Percentiles rank a stretch among this genome's conserved stretches.
Conservation (phyloP, 2,888 invertebrate genomes). For the Mallateleia sp. region DNA sequence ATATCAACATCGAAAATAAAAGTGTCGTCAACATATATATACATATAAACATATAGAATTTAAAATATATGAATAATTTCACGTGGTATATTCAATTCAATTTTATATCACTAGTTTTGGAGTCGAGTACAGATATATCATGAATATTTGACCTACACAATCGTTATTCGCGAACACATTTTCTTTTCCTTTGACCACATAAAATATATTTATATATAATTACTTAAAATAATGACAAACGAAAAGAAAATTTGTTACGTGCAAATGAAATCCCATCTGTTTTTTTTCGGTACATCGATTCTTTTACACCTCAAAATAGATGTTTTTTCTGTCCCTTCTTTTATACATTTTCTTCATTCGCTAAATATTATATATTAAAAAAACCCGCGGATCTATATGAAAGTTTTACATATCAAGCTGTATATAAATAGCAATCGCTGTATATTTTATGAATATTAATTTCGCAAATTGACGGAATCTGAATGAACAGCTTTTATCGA, state of each 20-base stretch:
- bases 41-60: slow-evolving; percentile 60
- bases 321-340: background rate
- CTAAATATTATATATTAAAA: no score
- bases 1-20: slow-evolving; percentile 65
- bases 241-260: slow-evolving; percentile 26
- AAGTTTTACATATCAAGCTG: no score
- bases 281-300: no score
- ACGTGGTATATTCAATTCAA: slow-evolving; percentile 17
- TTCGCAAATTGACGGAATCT: no score
- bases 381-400: no score
- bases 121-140: slow-evolving; percentile 20
- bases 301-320: slow-evolving; percentile 40
- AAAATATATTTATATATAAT: slow-evolving; percentile 5
- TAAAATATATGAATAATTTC: slow-evolving; percentile 55
- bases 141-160: slow-evolving; percentile 1
- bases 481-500: no score
- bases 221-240: slow-evolving; percentile 11
- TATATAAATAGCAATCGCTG: no score
- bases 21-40: slow-evolving; percentile 61
- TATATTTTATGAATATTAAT: no score
- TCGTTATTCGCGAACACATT: background rate
- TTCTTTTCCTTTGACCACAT: slow-evolving; percentile 4
- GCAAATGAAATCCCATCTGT: background rate
- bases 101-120: slow-evolving; percentile 47
- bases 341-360: no score